phyloP scores from a whole-genome alignment of 2,113 vertebrate genomes.

The Barbus barbus region DNA sequence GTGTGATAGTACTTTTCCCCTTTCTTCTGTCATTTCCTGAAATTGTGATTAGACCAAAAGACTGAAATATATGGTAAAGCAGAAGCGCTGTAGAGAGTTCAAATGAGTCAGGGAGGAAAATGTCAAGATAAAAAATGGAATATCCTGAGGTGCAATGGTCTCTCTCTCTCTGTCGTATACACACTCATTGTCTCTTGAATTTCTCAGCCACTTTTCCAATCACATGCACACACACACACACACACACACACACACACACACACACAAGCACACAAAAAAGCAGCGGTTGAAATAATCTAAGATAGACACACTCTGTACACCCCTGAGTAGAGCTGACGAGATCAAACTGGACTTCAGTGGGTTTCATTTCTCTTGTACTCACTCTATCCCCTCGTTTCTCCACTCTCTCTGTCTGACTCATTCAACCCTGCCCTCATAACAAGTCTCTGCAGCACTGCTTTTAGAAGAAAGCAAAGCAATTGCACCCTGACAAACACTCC shows the following conservation, averaged over 20 bases:
- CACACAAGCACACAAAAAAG: not conserved
- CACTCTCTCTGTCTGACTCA: constrained; percentile 30
- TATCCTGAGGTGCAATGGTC: constrained; percentile 51
- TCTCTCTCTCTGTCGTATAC: constrained; percentile 6
- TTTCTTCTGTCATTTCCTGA: constrained; percentile 10
- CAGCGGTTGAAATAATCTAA: not conserved
- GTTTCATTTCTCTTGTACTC: constrained; percentile 65
- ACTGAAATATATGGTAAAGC: constrained; percentile 27
- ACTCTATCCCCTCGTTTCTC: constrained; percentile 51
- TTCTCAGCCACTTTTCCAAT: not conserved
- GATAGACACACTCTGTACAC: constrained; percentile 32
- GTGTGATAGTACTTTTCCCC: not conserved
- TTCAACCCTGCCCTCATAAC: constrained; percentile 34
- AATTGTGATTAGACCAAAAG: constrained; percentile 6
- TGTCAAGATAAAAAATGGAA: constrained; percentile 61
- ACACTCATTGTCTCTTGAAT: not conserved
- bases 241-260: not conserved
- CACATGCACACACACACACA: constrained; percentile 7
- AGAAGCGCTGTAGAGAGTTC: constrained; percentile 40
- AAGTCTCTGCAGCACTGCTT: constrained; percentile 35
- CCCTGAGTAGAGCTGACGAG: constrained; percentile 65
- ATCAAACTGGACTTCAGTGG: constrained; percentile 69
- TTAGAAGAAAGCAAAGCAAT: constrained; percentile 42
- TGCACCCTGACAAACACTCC: constrained; percentile 39
- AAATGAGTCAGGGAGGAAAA: constrained; percentile 65